These are phyloP conservation scores for Petroica traversi DNA, from an alignment of 2,113 vertebrate genomes.

Conservation along the genomic window DNA sequence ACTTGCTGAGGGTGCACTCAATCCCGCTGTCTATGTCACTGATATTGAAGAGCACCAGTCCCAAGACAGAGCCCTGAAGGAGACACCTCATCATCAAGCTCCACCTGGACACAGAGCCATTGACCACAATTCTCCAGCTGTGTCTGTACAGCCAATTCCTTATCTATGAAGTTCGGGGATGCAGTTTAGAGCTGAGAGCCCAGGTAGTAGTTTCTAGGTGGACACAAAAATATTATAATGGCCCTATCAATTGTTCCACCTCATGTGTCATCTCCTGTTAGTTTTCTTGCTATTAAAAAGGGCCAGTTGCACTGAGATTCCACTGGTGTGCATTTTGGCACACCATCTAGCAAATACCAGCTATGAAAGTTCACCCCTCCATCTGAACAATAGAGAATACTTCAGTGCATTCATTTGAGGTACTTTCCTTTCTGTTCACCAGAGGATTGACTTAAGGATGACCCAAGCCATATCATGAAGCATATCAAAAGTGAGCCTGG, in stretches of 20 bases:
- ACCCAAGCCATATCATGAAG: neutral
- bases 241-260: neutral
- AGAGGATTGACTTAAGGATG: neutral
- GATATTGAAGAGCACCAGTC: neutral
- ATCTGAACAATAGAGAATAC: neutral
- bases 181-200: neutral
- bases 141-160: neutral
- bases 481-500: neutral
- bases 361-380: neutral
- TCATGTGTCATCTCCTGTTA: neutral
- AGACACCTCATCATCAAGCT: neutral
- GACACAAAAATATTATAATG: neutral
- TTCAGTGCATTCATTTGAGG: neutral
- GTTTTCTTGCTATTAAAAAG: neutral
- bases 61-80: neutral
- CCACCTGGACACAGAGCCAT: neutral
- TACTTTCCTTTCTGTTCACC: neutral
- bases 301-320: neutral
- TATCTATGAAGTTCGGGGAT: neutral
- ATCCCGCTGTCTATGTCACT: neutral
- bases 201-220: neutral
- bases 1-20: neutral
- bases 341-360: neutral
- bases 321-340: neutral
- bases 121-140: neutral